These are phyloP conservation scores for Seriola dumerili DNA, from an alignment of 2,113 vertebrate genomes.

Conservation along the genomic window DNA sequence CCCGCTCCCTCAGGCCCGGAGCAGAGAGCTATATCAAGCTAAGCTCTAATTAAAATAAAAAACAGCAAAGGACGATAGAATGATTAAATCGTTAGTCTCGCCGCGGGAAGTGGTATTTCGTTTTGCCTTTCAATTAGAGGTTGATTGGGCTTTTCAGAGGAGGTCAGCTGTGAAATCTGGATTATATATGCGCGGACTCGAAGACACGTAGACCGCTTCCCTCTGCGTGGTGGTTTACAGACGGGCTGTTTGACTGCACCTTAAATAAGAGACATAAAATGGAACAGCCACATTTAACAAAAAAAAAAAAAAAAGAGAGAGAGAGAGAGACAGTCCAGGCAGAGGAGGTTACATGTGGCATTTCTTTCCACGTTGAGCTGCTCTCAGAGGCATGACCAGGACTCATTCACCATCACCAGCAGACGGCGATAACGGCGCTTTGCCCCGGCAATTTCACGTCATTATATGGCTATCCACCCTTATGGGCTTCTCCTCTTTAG, in stretches of 20 bases:
- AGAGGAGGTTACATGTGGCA: neutral
- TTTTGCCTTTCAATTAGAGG: slow-evolving; percentile 95
- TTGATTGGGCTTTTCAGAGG: slow-evolving; percentile 99
- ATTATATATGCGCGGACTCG: slow-evolving; percentile 91
- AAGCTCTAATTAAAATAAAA: slow-evolving; percentile 91
- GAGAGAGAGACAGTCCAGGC: no score
- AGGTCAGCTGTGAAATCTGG: slow-evolving; percentile 99
- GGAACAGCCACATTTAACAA: neutral
- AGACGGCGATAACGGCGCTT: slow-evolving; percentile 91
- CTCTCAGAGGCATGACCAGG: neutral
- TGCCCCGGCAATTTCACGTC: slow-evolving; percentile 48
- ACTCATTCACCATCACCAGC: slow-evolving; percentile 80
- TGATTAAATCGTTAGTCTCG: slow-evolving; percentile 99
- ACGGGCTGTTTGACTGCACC: slow-evolving; percentile 6
- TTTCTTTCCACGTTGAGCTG: neutral
- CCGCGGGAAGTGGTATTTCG: slow-evolving; percentile 96
- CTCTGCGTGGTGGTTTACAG: slow-evolving; percentile 8
- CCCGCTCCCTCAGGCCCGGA: slow-evolving; percentile 84
- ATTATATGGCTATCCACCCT: slow-evolving; percentile 48
- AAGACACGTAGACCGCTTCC: slow-evolving; percentile 26
- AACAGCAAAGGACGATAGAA: slow-evolving; percentile 91
- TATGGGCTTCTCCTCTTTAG: slow-evolving; percentile 43
- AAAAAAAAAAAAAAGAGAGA: neutral
- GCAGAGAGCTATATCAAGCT: slow-evolving; percentile 85
- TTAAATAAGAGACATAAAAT: slow-evolving; percentile 21